Evolutionary conservation across 2,113 vertebrate species (phyloP), one percentile per base, ranked within the genome.

Genomic region (Eubucco bourcierii): DNA sequence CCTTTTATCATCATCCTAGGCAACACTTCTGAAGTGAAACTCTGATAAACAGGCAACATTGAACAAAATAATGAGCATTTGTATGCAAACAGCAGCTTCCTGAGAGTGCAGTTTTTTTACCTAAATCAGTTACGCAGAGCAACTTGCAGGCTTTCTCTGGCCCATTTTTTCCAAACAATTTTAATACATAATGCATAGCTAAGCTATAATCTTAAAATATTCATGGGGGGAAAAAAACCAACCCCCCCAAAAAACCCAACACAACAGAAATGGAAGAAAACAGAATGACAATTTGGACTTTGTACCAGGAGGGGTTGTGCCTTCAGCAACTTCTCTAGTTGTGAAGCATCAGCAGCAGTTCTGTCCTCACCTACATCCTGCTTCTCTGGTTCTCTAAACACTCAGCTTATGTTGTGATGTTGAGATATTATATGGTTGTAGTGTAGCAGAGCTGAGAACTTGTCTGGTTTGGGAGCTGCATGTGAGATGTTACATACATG

Each of bases 291-390:
- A 13, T 34, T 39, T 56, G n/a, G 58, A 15, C 31, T 64, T 59
- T 4, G 10, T 65, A 39, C 9, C 46, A 15, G 31, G 27, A 31
- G 2, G 3, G 2, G 0, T 20, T 79, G 8, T 83, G 72, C 64
- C 34, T 65, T 20, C 24, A 61, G 58, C 59, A 73, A 67, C 63
- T 39, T 79, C 64, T 53, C 24, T 58, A 74, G 33, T 31, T 46
- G 33, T 7, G 67, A 60, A 80, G 65, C 71, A 78, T n/a, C n/a
- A n/a, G 60, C 46, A 72, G 50, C 64, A 47, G 64, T 31, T 88
- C 55, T 55, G 25, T 55, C 15, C 25, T 82, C 17, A 3, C 9
- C 14, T 19, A 1, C 0, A 0, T 10, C 1, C 19, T 64, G 34
- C 50, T 78, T 3, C 74, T 66, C 27, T 28, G 59, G 21, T 34